phyloP scores from a whole-genome alignment of 2,888 invertebrate genomes.

The Sarcophaga carnaria region DNA sequence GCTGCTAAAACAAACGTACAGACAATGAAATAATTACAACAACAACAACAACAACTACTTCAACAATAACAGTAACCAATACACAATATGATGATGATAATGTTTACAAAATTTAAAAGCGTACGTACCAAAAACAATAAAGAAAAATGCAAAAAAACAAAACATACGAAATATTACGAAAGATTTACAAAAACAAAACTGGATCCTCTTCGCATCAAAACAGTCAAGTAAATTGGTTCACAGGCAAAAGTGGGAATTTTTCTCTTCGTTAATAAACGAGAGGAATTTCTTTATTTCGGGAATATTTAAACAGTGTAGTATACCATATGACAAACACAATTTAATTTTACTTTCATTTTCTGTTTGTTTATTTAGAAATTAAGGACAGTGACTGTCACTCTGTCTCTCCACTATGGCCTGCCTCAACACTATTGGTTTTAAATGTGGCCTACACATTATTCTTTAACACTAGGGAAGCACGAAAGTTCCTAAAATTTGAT shows the following conservation, averaged over 20 bases:
- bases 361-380: conserved; percentile 33
- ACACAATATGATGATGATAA: background rate
- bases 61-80: background rate
- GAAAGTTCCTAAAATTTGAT: background rate
- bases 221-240: no score
- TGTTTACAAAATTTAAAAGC: background rate
- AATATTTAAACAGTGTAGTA: background rate
- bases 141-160: background rate
- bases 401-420: background rate
- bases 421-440: background rate
- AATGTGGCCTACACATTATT: background rate
- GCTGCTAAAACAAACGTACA: background rate
- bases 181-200: background rate
- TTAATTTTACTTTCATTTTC: conserved; percentile 7
- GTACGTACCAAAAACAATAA: no score
- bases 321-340: no score
- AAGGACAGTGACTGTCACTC: background rate
- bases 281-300: background rate
- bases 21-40: background rate
- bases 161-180: background rate
- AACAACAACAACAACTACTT: background rate
- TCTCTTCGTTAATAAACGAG: background rate
- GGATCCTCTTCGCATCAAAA: background rate
- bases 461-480: background rate
- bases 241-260: background rate